Evolutionary conservation across 2,888 invertebrate genomes (phyloP).

Genomic region (Rugalucina vietnamica): DNA sequence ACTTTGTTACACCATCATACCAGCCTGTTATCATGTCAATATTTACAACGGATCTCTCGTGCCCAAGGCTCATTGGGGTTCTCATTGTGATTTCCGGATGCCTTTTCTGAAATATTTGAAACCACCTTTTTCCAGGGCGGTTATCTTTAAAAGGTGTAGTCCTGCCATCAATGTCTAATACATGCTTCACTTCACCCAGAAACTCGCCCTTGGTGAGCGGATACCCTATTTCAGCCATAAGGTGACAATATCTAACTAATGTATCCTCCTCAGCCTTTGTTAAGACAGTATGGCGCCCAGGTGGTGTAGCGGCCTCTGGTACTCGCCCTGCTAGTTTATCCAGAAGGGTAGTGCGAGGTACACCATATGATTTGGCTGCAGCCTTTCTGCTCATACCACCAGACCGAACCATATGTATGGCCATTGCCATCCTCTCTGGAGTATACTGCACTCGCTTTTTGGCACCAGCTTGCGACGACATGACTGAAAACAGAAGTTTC

Average conservation of each 20-base stretch:
- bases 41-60: constrained; percentile 31
- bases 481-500: no score
- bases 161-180: constrained; percentile 23
- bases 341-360: constrained; percentile 33
- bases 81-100: constrained; percentile 4
- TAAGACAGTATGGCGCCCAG: neutral
- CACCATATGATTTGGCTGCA: constrained; percentile 12
- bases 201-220: constrained; percentile 10
- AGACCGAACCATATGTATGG: constrained; percentile 8
- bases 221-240: constrained; percentile 34
- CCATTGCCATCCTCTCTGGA: constrained; percentile 20
- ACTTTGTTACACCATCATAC: neutral
- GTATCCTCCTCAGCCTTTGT: neutral
- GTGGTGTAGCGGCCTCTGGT: neutral
- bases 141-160: constrained; percentile 26
- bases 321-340: constrained; percentile 30
- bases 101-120: neutral
- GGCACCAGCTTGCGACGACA: no score
- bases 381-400: constrained; percentile 15
- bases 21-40: constrained; percentile 35
- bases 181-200: constrained; percentile 11
- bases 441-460: constrained; percentile 14
- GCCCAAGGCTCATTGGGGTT: constrained; percentile 21
- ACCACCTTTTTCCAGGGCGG: constrained; percentile 30
- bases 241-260: neutral